These are phyloP conservation scores for Triplophysa tibetana DNA, from an alignment of 2,113 vertebrate species.

Conservation along the genomic window DNA sequence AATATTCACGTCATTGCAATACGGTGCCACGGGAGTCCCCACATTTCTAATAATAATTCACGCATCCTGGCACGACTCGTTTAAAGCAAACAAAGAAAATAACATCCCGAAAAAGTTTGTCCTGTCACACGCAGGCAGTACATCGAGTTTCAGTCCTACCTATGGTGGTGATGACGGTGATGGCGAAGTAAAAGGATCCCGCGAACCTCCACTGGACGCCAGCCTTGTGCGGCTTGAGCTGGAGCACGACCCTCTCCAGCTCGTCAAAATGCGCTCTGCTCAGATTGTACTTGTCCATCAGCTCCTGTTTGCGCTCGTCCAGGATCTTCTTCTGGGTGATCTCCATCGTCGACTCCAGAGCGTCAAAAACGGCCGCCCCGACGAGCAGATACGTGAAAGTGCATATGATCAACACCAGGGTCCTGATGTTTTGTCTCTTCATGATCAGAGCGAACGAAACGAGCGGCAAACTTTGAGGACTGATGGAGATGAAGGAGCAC, in stretches of 20 bases:
- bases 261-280: conserved; percentile 78
- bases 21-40: no score
- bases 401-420: conserved; percentile 90
- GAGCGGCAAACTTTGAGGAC: conserved; percentile 63
- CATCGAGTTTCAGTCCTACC: conserved; percentile 71
- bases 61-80: no score
- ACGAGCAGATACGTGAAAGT: conserved; percentile 95
- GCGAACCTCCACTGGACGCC: conserved; percentile 93
- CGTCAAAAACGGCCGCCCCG: conserved; percentile 93
- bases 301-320: conserved; percentile 73
- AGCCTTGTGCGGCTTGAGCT: conserved; percentile 92
- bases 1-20: no score
- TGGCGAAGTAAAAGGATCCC: conserved; percentile 96
- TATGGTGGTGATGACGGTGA: conserved; percentile 97
- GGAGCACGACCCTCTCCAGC: conserved; percentile 86
- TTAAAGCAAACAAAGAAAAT: no score
- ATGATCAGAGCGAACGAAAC: conserved; percentile 76
- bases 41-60: no score
- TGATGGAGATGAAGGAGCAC: conserved; percentile 74
- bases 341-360: conserved; percentile 85
- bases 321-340: conserved; percentile 74
- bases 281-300: conserved; percentile 86
- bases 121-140: no score
- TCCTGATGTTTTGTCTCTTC: conserved; percentile 96
- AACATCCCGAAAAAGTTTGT: not conserved